Percentiles rank a stretch among this genome's conserved stretches.
These are phyloP conservation scores for Gari tellinella DNA, from an alignment of 2,888 invertebrate species.

Conservation along the genomic window DNA sequence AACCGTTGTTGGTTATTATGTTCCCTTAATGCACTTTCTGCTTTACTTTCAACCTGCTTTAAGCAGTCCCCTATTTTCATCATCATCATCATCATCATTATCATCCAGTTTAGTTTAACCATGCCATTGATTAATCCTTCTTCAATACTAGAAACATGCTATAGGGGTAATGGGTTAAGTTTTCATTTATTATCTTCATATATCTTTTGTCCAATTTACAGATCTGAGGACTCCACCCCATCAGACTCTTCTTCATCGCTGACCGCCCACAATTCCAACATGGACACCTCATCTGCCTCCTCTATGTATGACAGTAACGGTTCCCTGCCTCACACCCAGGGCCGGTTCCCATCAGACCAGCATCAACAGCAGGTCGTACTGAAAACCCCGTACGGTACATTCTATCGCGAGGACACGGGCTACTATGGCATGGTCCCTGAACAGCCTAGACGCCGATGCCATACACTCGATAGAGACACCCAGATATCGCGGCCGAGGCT, in stretches of 20 bases:
- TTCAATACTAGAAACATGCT: too few relatives aligned
- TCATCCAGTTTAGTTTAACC: too few relatives aligned
- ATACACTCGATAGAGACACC: constrained; percentile 77
- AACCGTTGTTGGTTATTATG: too few relatives aligned
- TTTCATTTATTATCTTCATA: too few relatives aligned
- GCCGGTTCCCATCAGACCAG: constrained; percentile 43
- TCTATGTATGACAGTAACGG: constrained; percentile 61
- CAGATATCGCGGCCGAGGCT: constrained; percentile 72
- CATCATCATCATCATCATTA: too few relatives aligned
- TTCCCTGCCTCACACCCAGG: constrained; percentile 45
- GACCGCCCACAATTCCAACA: constrained; percentile 64
- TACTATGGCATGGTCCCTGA: constrained; percentile 75
- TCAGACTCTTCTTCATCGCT: constrained; percentile 68
- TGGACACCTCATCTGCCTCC: constrained; percentile 53
- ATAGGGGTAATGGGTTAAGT: too few relatives aligned
- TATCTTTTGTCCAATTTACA: too few relatives aligned
- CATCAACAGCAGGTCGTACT: constrained; percentile 74
- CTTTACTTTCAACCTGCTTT: too few relatives aligned
- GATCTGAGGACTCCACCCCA: constrained; percentile 73
- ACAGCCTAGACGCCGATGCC: constrained; percentile 75
- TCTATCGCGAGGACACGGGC: constrained; percentile 77
- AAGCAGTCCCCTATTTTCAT: too few relatives aligned
- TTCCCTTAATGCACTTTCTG: too few relatives aligned
- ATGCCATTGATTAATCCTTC: too few relatives aligned
- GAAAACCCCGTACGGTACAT: constrained; percentile 79